Evolutionary conservation across 2,888 invertebrate genomes (phyloP), one percentile per base, ranked within the genome.

Genomic region (Apamea sordens): DNA sequence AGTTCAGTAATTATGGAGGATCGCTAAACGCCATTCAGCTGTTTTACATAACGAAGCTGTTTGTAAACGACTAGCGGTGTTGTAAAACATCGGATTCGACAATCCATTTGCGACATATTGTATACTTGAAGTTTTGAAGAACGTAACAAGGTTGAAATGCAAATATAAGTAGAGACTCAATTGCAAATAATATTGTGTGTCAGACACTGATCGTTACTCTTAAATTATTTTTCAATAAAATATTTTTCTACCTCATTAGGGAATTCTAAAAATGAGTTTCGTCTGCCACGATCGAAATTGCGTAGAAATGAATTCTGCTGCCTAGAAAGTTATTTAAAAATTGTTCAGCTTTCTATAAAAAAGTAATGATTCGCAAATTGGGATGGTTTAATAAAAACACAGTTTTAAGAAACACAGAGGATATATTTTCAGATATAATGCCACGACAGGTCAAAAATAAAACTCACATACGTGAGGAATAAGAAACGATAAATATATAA

Each of bases 371-470:
- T 36, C 1, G 7, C 7, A 41, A 73, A 41, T 0, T 36, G 61
- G 53, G 59, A 21, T 21, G 15, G 6, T 69, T 44, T 82, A 94
- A 93, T 93, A 94, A 95, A 86, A 95, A 92, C 88, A 88, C 83
- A 82, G 64, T 80, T n/a, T 59, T 94, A 94, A 94, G 96, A 96
- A 97, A 96, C 96, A 96, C 96, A 96, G 96, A 96, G 94, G 95
- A 95, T 96, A 96, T 96, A 96, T 95, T 96, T 95, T 94, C 95
- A 96, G 95, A 95, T 95, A 95, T 95, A 96, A 96, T 96, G 95
- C 95, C 95, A 96, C 94, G 96, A 96, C 93, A 96, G 96, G 96
- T 95, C 94, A 93, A 95, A 96, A 96, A 95, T 93, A 96, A 96
- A 94, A 93, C 94, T 95, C 95, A 95, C 95, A 79, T 91, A 79